Evolutionary conservation across 2,797 vertebrate genomes (phyloP).

Genomic region (Brachyrhaphis roseni): DNA sequence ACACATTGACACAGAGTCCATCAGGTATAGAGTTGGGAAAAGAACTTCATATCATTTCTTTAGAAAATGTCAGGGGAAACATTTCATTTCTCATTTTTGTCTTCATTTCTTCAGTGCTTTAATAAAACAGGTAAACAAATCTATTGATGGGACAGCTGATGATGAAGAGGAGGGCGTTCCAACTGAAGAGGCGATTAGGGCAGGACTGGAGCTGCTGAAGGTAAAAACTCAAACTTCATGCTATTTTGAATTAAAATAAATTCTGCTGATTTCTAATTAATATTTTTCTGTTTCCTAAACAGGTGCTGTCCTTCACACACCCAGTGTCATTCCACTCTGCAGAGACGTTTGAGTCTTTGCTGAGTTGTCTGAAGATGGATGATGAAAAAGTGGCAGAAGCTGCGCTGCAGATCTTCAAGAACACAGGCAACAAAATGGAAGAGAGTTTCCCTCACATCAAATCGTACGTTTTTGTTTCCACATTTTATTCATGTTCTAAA

Average conservation of each 20-base stretch:
- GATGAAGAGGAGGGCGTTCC: slow-evolving; percentile 97
- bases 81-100: not conserved
- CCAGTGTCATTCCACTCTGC: slow-evolving; percentile 99
- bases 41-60: not conserved
- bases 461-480: slow-evolving; percentile 84
- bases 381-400: slow-evolving; percentile 99
- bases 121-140: slow-evolving; percentile 97
- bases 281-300: slow-evolving; percentile 3
- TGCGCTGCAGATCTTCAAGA: slow-evolving; percentile 97
- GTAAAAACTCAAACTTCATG: slow-evolving; percentile 61
- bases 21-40: slow-evolving; percentile 78
- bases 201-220: slow-evolving; percentile 96
- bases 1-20: slow-evolving; percentile 97
- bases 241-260: not conserved
- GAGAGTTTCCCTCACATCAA: slow-evolving; percentile 98
- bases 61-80: not conserved
- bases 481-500: not conserved
- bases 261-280: not conserved
- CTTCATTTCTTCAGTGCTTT: slow-evolving; percentile 83
- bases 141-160: slow-evolving; percentile 97
- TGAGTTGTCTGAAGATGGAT: slow-evolving; percentile 98
- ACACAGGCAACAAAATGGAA: slow-evolving; percentile 96
- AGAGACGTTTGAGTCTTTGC: slow-evolving; percentile 96
- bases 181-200: slow-evolving; percentile 95
- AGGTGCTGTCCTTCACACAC: slow-evolving; percentile 99